Conservation (phyloP, 2,888 invertebrate genomes). For the Macaria liturata region DNA sequence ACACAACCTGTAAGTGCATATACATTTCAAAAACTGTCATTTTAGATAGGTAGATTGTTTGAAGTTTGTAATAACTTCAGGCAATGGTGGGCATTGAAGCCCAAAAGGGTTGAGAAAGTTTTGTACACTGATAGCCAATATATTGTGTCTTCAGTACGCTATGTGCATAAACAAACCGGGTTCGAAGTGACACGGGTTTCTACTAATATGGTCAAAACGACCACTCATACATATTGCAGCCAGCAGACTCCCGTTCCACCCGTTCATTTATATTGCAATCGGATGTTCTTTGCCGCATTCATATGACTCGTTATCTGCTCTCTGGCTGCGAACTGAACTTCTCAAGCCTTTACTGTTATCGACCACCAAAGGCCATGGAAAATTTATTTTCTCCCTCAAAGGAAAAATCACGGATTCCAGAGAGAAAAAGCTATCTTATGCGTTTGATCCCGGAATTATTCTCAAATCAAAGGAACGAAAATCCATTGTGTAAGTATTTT, state of each 20-base stretch:
- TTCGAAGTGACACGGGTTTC: slow-evolving; percentile 29
- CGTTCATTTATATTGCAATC: slow-evolving; percentile 65
- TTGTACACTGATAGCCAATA: too few relatives aligned
- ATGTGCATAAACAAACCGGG: too few relatives aligned
- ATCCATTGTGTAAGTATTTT: slow-evolving; percentile 4
- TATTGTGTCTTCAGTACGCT: too few relatives aligned
- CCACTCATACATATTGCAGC: slow-evolving; percentile 61
- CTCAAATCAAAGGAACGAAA: slow-evolving; percentile 12
- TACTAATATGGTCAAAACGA: slow-evolving; percentile 62
- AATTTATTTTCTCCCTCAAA: slow-evolving; percentile 6
- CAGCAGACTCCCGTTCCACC: slow-evolving; percentile 54
- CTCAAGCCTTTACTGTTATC: slow-evolving; percentile 9
- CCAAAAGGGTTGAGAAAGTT: too few relatives aligned
- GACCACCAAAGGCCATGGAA: slow-evolving; percentile 9
- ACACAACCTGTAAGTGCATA: too few relatives aligned
- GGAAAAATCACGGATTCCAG: slow-evolving; percentile 9
- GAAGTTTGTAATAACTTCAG: too few relatives aligned
- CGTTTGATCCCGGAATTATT: slow-evolving; percentile 10
- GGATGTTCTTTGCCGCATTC: slow-evolving; percentile 51
- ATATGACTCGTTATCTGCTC: slow-evolving; percentile 41
- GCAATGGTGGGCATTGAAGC: too few relatives aligned
- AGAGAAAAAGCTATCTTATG: slow-evolving; percentile 3
- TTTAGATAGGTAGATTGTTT: too few relatives aligned
- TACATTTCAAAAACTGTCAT: too few relatives aligned
- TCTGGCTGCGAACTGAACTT: slow-evolving; percentile 2